phyloP scores from a whole-genome alignment of 2,797 vertebrate species.

The Steatocranus sp. region DNA sequence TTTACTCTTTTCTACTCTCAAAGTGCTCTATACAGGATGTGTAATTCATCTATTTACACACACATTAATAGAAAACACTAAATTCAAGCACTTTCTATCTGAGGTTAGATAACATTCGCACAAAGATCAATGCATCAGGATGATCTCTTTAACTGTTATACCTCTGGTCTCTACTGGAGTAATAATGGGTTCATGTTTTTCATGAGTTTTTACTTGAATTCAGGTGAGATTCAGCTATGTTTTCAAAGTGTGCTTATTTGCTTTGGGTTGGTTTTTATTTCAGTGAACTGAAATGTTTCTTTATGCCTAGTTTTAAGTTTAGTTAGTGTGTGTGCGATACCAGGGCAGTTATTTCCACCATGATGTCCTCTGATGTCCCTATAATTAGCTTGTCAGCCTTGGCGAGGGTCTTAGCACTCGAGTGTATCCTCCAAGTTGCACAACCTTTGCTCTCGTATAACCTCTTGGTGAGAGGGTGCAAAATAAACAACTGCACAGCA shows the following conservation, averaged over 20 bases:
- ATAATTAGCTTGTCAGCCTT: slow-evolving; percentile 53
- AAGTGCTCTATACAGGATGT: neutral
- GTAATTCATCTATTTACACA: neutral
- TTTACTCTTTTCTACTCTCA: neutral
- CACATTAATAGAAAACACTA: neutral
- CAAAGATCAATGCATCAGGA: neutral
- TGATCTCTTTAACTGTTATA: neutral
- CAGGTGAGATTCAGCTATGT: neutral
- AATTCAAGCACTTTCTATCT: neutral
- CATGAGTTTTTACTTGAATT: neutral
- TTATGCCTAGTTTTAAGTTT: neutral
- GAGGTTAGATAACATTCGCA: rapidly evolving
- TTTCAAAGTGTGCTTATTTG: neutral
- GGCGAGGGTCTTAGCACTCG: slow-evolving; percentile 6
- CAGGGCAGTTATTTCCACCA: slow-evolving; percentile 42
- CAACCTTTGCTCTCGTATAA: slow-evolving; percentile 64
- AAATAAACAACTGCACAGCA: slow-evolving; percentile 49
- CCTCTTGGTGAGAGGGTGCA: neutral
- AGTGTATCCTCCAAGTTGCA: slow-evolving; percentile 34
- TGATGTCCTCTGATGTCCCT: slow-evolving; percentile 23
- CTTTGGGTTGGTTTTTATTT: neutral
- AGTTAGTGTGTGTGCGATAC: slow-evolving; percentile 9
- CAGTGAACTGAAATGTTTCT: neutral
- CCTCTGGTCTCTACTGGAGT: neutral
- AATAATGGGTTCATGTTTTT: neutral